These are phyloP conservation scores for Eulacestoma nigropectus DNA, from an alignment of 2,113 vertebrate species.

Conservation along the genomic window DNA sequence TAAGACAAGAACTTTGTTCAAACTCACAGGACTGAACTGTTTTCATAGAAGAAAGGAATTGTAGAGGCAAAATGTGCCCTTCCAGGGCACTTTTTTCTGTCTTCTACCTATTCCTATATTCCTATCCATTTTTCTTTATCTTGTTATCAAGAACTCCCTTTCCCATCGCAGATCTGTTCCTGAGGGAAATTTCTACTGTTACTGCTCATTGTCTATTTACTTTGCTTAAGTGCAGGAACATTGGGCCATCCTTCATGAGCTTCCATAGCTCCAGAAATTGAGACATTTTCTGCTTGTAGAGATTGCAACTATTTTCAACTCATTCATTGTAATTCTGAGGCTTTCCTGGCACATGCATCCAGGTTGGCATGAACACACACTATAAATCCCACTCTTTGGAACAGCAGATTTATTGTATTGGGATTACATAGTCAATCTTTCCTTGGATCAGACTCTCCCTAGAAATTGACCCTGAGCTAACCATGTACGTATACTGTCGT, in stretches of 20 bases:
- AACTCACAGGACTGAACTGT: not conserved
- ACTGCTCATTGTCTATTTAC: not conserved
- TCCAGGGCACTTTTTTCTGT: not conserved
- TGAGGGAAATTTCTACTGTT: not conserved
- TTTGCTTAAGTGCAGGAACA: not conserved
- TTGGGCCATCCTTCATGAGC: not conserved
- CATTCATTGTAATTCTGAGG: not conserved
- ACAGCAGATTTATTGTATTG: not conserved
- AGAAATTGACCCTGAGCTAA: not conserved
- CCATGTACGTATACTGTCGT: accelerated
- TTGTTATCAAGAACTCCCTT: not conserved
- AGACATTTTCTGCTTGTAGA: not conserved
- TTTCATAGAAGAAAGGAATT: not conserved
- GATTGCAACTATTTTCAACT: not conserved
- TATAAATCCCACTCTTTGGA: not conserved
- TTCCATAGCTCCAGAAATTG: not conserved
- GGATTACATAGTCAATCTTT: not conserved
- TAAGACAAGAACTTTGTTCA: not conserved
- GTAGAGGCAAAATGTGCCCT: not conserved
- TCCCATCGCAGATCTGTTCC: not conserved
- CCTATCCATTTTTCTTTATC: not conserved
- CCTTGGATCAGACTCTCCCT: not conserved
- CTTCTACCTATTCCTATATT: not conserved
- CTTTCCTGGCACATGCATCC: not conserved
- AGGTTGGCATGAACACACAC: not conserved